A percentile compares a stretch with the other conserved stretches of the same genome.
phyloP scores from a whole-genome alignment of 2,113 vertebrate species.

The Vicugna pacos region DNA sequence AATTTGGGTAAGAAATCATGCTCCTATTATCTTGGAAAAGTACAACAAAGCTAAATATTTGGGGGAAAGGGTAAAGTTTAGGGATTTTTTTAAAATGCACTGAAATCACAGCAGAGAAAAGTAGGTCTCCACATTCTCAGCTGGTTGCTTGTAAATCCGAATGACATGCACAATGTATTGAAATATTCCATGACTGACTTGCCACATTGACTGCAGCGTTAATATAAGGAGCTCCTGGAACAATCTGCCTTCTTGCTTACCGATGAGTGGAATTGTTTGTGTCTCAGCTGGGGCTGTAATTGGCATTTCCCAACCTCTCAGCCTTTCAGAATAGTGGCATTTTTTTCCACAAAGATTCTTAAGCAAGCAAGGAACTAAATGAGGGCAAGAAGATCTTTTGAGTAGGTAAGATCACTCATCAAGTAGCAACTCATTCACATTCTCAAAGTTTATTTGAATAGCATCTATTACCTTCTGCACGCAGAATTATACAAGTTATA shows the following conservation, averaged over 20 bases:
- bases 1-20: not conserved
- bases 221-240: not conserved
- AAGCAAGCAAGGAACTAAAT: not conserved
- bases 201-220: not conserved
- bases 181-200: not conserved
- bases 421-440: not conserved
- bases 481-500: not conserved
- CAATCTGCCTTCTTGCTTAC: not conserved
- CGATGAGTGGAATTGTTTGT: not conserved
- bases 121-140: not conserved
- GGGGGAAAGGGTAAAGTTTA: not conserved
- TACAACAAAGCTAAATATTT: not conserved
- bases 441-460: not conserved
- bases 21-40: not conserved
- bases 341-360: slow-evolving; percentile 16
- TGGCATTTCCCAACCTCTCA: not conserved
- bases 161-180: not conserved
- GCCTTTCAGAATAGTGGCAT: not conserved
- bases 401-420: not conserved
- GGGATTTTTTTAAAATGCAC: not conserved
- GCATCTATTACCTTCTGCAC: not conserved
- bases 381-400: not conserved
- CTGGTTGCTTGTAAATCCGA: not conserved
- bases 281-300: slow-evolving; percentile 15
- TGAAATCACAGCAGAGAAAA: slow-evolving; percentile 33